phyloP scores from a whole-genome alignment of 2,113 vertebrate genomes.

The Mus spicilegus region DNA sequence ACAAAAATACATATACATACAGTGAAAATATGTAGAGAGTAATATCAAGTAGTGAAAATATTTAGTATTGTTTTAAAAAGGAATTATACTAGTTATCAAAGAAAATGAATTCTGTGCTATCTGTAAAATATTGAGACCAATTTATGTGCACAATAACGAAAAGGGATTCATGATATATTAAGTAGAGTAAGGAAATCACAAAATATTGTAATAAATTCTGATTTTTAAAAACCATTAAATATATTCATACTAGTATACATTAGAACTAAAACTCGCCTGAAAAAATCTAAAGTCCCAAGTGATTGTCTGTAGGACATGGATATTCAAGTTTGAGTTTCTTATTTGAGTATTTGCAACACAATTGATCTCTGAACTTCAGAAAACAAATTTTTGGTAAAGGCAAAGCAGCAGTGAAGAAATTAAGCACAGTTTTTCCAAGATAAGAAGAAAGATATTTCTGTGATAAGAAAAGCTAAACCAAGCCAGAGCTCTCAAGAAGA shows the following conservation, averaged over 20 bases:
- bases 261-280: background rate
- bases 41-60: background rate
- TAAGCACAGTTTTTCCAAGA: background rate
- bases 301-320: background rate
- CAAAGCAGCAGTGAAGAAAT: background rate
- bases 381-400: background rate
- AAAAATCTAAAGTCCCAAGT: background rate
- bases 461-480: constrained; percentile 16
- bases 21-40: background rate
- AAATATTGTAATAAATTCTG: background rate
- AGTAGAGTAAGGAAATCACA: background rate
- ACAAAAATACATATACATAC: background rate
- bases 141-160: background rate
- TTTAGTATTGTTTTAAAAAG: background rate
- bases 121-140: background rate
- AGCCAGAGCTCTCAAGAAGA: background rate
- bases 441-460: background rate
- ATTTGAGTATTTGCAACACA: background rate
- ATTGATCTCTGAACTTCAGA: background rate
- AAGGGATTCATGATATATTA: constrained; percentile 6
- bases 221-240: background rate
- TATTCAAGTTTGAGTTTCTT: background rate
- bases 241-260: background rate
- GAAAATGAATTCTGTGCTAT: background rate
- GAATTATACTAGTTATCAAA: constrained; percentile 3